Conservation (phyloP, 2,888 invertebrate genomes). For the Lysandra coridon region DNA sequence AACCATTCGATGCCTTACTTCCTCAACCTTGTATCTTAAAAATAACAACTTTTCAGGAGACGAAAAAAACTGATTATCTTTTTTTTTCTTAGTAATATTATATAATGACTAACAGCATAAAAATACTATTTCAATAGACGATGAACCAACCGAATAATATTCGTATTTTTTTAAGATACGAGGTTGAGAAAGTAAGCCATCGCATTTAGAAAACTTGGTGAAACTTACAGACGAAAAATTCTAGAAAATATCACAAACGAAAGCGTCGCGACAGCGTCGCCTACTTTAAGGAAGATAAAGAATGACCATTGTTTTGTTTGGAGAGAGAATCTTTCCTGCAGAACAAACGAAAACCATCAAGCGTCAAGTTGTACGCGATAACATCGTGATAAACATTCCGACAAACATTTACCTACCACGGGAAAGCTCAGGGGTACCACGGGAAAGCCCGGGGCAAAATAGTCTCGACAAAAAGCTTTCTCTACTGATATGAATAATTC, state of each 20-base stretch:
- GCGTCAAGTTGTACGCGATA: background rate
- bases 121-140: too few relatives aligned
- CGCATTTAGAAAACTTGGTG: background rate
- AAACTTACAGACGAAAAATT: background rate
- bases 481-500: background rate
- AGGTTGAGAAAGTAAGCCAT: too few relatives aligned
- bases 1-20: too few relatives aligned
- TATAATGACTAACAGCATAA: too few relatives aligned
- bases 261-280: background rate
- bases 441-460: background rate
- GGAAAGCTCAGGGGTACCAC: background rate
- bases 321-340: background rate
- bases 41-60: too few relatives aligned
- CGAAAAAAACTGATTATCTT: too few relatives aligned
- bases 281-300: background rate
- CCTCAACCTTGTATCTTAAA: too few relatives aligned
- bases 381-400: constrained; percentile 5
- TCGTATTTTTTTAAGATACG: too few relatives aligned
- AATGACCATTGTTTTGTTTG: constrained; percentile 7
- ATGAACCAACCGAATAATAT: too few relatives aligned
- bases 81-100: too few relatives aligned
- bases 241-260: background rate
- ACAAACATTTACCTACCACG: constrained; percentile 2
- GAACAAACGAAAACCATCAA: constrained; percentile 4
- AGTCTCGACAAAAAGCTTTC: background rate